Percentiles rank a stretch among this genome's conserved stretches.
phyloP scores from a whole-genome alignment of 2,888 invertebrate species.

The Latrodectus elegans region DNA sequence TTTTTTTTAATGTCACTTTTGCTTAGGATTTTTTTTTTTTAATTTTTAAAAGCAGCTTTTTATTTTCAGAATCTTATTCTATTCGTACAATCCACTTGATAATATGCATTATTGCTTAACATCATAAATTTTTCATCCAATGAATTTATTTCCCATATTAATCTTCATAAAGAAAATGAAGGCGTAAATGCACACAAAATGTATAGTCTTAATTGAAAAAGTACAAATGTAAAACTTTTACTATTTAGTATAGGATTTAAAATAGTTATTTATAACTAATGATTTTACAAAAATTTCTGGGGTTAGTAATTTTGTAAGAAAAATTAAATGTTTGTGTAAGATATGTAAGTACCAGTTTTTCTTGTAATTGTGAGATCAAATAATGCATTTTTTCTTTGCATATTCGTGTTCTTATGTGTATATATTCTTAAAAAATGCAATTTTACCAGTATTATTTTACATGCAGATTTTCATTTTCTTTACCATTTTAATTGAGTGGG shows the following conservation, averaged over 20 bases:
- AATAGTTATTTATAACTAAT: background rate
- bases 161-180: background rate
- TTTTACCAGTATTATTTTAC: slow-evolving; percentile 54
- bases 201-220: background rate
- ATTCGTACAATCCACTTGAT: no score
- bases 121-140: background rate
- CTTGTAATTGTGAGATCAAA: background rate
- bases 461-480: background rate
- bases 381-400: background rate
- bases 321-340: background rate
- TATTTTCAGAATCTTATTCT: no score
- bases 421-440: slow-evolving; percentile 29
- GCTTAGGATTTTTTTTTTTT: no score
- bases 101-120: background rate
- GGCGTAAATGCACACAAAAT: background rate
- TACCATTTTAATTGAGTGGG: background rate
- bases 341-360: background rate
- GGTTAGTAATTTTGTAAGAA: background rate
- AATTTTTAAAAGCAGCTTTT: no score
- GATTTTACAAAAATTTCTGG: background rate
- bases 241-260: background rate
- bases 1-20: no score
- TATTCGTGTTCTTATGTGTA: slow-evolving; percentile 17
- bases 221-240: slow-evolving; percentile 1
- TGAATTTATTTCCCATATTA: background rate